Conservation (phyloP, 2,888 invertebrate species). For the Chrysolina oricalcia region DNA sequence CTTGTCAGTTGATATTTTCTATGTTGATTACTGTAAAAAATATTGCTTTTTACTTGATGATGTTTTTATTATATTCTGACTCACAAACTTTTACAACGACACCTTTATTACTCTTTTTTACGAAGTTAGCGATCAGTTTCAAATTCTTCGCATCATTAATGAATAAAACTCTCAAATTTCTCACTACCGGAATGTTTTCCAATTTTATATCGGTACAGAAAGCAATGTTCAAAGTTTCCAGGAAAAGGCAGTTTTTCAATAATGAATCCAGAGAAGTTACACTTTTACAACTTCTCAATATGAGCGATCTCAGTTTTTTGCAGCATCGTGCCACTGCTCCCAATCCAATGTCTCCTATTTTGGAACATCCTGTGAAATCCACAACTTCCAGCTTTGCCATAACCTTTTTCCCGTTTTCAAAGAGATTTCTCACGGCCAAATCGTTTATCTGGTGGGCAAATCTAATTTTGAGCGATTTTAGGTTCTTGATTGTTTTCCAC, state of each 20-base stretch:
- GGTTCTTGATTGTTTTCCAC: constrained; percentile 43
- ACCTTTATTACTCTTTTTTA: constrained; percentile 24
- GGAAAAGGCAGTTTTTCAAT: constrained; percentile 33
- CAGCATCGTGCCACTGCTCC: constrained; percentile 44
- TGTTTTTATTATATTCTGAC: constrained; percentile 50
- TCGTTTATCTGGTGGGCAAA: constrained; percentile 47
- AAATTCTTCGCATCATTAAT: constrained; percentile 43
- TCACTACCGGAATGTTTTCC: background rate
- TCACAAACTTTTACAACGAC: constrained; percentile 41
- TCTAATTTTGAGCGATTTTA: constrained; percentile 44
- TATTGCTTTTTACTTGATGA: background rate
- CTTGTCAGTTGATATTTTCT: background rate
- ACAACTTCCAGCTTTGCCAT: constrained; percentile 41
- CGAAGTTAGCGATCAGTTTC: constrained; percentile 35
- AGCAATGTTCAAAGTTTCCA: constrained; percentile 48
- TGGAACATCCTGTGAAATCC: constrained; percentile 50
- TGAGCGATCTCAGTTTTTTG: constrained; percentile 38
- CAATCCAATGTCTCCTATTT: constrained; percentile 42
- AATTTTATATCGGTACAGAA: constrained; percentile 42
- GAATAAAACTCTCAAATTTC: constrained; percentile 37
- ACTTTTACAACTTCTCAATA: constrained; percentile 47
- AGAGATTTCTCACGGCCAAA: constrained; percentile 38
- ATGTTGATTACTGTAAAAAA: background rate
- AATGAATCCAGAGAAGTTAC: constrained; percentile 34
- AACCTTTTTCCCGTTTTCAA: constrained; percentile 37